Percentiles rank a stretch among this genome's conserved stretches.
Conservation (phyloP, 2,113 vertebrate species). For the Nothobranchius furzeri region DNA sequence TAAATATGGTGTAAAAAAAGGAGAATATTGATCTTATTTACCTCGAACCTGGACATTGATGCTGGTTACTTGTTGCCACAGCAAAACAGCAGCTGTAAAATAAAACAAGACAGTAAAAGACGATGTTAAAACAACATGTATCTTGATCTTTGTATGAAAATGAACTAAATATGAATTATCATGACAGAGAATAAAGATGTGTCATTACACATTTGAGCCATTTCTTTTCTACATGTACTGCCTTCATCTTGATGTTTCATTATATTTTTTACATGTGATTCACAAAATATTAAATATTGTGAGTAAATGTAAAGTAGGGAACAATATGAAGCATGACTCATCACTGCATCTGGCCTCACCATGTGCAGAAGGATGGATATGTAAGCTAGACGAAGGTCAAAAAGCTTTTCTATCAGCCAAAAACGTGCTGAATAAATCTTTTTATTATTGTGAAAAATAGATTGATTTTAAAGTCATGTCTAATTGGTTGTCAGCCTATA, state of each 20-base stretch:
- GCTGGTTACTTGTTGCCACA: constrained; percentile 39
- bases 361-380: constrained; percentile 10
- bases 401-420: background rate
- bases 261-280: too few species aligned
- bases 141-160: background rate
- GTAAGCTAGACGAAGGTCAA: background rate
- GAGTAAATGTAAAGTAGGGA: background rate
- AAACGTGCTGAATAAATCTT: background rate
- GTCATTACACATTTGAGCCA: too few species aligned
- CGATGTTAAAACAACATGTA: constrained; percentile 6
- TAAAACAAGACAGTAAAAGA: constrained; percentile 24
- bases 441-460: too few species aligned
- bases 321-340: constrained; percentile 11
- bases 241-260: background rate
- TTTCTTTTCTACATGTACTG: background rate
- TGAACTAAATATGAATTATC: background rate
- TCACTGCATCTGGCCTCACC: constrained; percentile 26
- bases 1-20: background rate
- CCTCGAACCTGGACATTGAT: constrained; percentile 63
- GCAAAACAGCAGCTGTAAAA: constrained; percentile 51
- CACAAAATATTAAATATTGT: background rate
- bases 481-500: background rate
- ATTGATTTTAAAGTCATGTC: background rate
- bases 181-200: background rate
- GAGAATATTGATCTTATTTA: constrained; percentile 23